Conservation (phyloP, 2,888 invertebrate species). For the Eristalis intricaria region DNA sequence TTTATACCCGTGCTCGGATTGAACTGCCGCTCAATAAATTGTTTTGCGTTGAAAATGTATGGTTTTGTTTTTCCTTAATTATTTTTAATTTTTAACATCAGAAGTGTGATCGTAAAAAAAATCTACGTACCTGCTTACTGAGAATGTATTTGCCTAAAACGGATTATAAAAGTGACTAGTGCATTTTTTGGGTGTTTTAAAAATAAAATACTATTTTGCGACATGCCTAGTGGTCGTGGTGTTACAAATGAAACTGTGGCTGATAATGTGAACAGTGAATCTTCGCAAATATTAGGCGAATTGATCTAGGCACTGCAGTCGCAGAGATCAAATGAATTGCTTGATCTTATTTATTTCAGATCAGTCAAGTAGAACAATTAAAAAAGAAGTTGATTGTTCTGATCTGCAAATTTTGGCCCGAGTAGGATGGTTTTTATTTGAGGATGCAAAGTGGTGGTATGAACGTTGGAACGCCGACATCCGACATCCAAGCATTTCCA, state of each 20-base stretch:
- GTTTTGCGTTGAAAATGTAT: too few relatives aligned
- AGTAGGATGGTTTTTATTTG: slow-evolving; percentile 6
- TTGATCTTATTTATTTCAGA: too few relatives aligned
- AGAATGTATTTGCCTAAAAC: too few relatives aligned
- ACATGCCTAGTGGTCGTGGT: not conserved
- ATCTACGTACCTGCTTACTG: too few relatives aligned
- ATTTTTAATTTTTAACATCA: too few relatives aligned
- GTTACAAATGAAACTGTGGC: not conserved
- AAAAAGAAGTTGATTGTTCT: not conserved
- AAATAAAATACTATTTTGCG: not conserved
- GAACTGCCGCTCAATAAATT: too few relatives aligned
- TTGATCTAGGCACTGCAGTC: slow-evolving; percentile 4
- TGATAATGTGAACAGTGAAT: slow-evolving; percentile 10
- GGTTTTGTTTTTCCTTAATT: too few relatives aligned
- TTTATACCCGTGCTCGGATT: too few relatives aligned
- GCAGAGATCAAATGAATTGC: not conserved
- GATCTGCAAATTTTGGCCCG: slow-evolving; percentile 14
- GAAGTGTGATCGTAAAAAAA: too few relatives aligned
- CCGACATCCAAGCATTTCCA: slow-evolving; percentile 36
- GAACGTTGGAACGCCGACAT: too few relatives aligned
- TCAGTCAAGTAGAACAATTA: not conserved
- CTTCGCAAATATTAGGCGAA: slow-evolving; percentile 1
- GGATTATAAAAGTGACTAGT: too few relatives aligned
- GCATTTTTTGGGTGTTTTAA: too few relatives aligned
- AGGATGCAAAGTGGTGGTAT: slow-evolving; percentile 4